Percentiles rank a stretch among this genome's conserved stretches.
These are phyloP conservation scores for Ahaetulla prasina DNA, from an alignment of 2,113 vertebrate species.

Conservation along the genomic window DNA sequence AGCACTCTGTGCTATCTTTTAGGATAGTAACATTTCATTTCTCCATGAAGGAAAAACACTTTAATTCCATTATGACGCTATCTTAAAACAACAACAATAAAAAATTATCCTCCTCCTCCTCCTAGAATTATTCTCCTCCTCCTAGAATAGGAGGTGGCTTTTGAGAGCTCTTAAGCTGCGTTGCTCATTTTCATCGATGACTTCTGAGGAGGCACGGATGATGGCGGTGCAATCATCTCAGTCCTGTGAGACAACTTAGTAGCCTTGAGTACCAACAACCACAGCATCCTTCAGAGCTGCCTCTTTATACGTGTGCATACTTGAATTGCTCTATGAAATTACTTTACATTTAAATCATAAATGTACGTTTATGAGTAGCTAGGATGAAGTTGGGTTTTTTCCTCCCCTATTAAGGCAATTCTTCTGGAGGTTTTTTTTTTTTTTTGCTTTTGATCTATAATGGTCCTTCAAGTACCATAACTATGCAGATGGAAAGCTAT, in stretches of 20 bases:
- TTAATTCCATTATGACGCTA: constrained; percentile 8
- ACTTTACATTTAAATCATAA: not conserved
- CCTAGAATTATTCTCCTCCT: not conserved
- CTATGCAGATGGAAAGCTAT: constrained; percentile 5
- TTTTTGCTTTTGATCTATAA: not conserved
- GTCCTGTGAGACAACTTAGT: not conserved
- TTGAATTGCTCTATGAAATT: not conserved
- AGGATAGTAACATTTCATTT: not conserved
- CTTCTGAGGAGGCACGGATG: not conserved
- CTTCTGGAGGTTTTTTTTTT: not conserved
- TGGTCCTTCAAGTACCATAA: not conserved
- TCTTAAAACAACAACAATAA: not conserved
- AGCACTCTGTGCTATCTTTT: constrained; percentile 2
- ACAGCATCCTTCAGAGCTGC: not conserved
- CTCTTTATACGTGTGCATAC: not conserved
- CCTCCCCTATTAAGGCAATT: not conserved
- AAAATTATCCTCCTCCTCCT: not conserved
- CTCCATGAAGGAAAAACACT: not conserved
- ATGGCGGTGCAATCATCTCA: not conserved
- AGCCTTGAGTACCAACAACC: not conserved
- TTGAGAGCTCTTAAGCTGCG: not conserved
- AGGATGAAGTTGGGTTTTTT: not conserved
- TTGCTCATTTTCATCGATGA: not conserved
- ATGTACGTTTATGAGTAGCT: not conserved
- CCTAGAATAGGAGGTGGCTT: not conserved